phyloP scores from a whole-genome alignment of 2,113 vertebrate genomes.

The Astatoreochromis straeleni region DNA sequence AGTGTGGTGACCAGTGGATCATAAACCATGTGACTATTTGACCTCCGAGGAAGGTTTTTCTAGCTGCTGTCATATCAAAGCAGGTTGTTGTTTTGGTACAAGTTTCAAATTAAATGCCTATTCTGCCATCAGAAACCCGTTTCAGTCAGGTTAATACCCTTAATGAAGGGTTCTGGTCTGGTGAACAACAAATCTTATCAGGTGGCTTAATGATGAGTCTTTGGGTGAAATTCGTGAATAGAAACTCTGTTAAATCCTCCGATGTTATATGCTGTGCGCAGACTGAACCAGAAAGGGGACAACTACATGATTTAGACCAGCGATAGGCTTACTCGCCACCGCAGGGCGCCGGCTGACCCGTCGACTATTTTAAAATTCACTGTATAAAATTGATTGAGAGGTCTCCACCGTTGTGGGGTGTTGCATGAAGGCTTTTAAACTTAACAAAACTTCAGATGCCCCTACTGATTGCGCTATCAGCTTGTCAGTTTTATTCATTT shows the following conservation, averaged over 20 bases:
- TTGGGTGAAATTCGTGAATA: background rate
- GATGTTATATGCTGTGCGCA: background rate
- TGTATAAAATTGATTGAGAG: background rate
- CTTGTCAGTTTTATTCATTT: background rate
- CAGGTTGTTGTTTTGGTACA: constrained; percentile 68
- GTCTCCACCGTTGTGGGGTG: background rate
- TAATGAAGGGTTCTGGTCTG: background rate
- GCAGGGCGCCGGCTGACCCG: background rate
- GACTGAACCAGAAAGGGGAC: background rate
- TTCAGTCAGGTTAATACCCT: constrained; percentile 34
- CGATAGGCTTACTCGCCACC: background rate
- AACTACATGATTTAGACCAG: background rate
- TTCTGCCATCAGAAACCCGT: constrained; percentile 42
- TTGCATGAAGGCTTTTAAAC: background rate
- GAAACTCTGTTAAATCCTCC: background rate
- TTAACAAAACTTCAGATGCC: background rate
- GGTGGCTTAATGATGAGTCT: background rate
- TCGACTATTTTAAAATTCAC: background rate
- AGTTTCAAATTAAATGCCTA: constrained; percentile 62
- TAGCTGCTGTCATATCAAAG: constrained; percentile 57
- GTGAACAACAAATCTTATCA: background rate
- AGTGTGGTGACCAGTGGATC: constrained; percentile 46
- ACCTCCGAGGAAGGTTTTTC: constrained; percentile 15
- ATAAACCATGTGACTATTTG: constrained; percentile 42
- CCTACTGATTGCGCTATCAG: background rate